Evolutionary conservation across 2,888 invertebrate genomes (phyloP), one percentile per base, ranked within the genome.

Genomic region (Parnassius orleans): DNA sequence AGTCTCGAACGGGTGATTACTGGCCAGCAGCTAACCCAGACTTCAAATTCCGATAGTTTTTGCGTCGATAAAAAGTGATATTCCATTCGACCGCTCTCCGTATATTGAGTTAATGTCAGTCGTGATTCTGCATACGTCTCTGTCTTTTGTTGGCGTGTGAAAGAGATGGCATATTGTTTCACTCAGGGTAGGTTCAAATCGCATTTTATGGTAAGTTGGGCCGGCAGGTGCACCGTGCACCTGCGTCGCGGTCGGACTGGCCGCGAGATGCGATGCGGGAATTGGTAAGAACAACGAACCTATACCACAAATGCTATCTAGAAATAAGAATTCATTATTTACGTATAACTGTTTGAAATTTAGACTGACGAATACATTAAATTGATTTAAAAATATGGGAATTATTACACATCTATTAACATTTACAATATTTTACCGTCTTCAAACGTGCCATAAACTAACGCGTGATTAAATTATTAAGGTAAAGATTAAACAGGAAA

Each of bases 151-250:
- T 67, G 64, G 75, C 66, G 79, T 75, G 76, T 72, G 83, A 85
- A 80, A 68, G 86, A 84, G 90, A 88, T 69, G 75, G 75, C 72
- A 74, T 73, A 72, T 82, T 80, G 84, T 85, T 88, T 84, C 84
- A 83, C 75, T 73, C 81, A 74, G 85, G 86, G 84, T 86, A 81
- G 84, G 83, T 83, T 86, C 76, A 79, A 84, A 87, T 90, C 86
- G 87, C 89, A 88, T 90, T 90, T 90, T 90, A 90, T 90, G 88
- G 88, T 88, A 87, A 88, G 90, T 86, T 86, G 88, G 77, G 78
- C 78, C 76, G 84, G 86, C 90, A 90, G 90, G 90, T 90, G 90
- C 83, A 86, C 72, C 80, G 71, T 87, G 82, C 91, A 91, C 91
- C 91, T 90, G 91, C 90, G 83, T 80, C 80, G 83, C 82, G 86